phyloP scores from a whole-genome alignment of 2,888 invertebrate species.

The Caenorhabditis sulstoni region DNA sequence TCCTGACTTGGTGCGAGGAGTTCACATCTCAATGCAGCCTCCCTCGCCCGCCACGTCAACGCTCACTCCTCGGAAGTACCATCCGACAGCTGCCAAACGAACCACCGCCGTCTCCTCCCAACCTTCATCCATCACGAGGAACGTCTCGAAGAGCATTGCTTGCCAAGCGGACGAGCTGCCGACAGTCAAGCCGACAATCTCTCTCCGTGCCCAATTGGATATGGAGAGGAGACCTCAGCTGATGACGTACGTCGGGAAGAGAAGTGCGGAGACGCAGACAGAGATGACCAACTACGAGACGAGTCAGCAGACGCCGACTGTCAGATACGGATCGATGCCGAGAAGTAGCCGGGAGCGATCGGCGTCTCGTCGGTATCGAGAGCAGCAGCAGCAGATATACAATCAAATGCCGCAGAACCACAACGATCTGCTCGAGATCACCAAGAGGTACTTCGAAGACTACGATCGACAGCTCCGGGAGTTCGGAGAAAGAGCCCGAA shows the following conservation, averaged over 20 bases:
- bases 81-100: slow-evolving; percentile 28
- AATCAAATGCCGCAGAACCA: slow-evolving; percentile 60
- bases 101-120: slow-evolving; percentile 13
- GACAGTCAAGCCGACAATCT: slow-evolving; percentile 52
- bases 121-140: slow-evolving; percentile 11
- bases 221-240: slow-evolving; percentile 54
- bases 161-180: slow-evolving; percentile 46
- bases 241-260: slow-evolving; percentile 57
- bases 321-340: slow-evolving; percentile 45
- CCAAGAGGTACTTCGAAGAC: slow-evolving; percentile 75
- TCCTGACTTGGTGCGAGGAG: slow-evolving; percentile 76
- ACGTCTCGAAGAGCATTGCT: slow-evolving; percentile 38
- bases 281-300: slow-evolving; percentile 57
- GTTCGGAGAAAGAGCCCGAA: slow-evolving; percentile 56
- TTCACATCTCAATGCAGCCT: slow-evolving; percentile 70
- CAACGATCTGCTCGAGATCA: slow-evolving; percentile 74
- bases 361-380: slow-evolving; percentile 47
- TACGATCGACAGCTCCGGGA: slow-evolving; percentile 76
- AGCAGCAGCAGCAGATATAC: slow-evolving; percentile 49
- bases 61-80: slow-evolving; percentile 24
- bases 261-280: slow-evolving; percentile 70
- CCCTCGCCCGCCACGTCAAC: slow-evolving; percentile 53
- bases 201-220: slow-evolving; percentile 64
- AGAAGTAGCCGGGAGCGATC: slow-evolving; percentile 40
- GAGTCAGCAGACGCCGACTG: slow-evolving; percentile 27